Evolutionary conservation across 2,113 vertebrate genomes (phyloP).

Genomic region (Myrmecophaga tridactyla): DNA sequence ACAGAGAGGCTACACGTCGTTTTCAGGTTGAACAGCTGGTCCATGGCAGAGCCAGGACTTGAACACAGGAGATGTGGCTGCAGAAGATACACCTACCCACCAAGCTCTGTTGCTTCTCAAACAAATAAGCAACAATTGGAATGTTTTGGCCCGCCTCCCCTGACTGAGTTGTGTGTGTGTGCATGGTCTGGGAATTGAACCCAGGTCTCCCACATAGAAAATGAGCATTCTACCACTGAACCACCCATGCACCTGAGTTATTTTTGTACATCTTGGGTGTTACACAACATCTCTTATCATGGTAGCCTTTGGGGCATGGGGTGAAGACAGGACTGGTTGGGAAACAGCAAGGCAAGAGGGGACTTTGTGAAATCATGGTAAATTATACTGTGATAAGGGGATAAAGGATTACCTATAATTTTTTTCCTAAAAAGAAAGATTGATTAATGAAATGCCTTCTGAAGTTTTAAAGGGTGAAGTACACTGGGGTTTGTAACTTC

Average conservation of each 20-base stretch:
- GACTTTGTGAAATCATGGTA: background rate
- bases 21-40: background rate
- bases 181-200: too few relatives aligned
- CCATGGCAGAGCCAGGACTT: background rate
- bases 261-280: background rate
- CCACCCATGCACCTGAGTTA: too few relatives aligned
- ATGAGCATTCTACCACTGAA: too few relatives aligned
- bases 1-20: background rate
- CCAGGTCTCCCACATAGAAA: too few relatives aligned
- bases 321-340: background rate
- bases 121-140: background rate
- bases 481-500: background rate
- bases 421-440: background rate
- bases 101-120: background rate
- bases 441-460: background rate
- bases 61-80: background rate
- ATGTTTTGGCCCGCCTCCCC: background rate
- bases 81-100: background rate
- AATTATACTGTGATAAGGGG: background rate
- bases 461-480: background rate
- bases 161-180: too few relatives aligned
- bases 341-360: too few relatives aligned
- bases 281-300: background rate
- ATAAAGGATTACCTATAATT: background rate
- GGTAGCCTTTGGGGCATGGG: background rate